These are phyloP conservation scores for Patella vulgata DNA, from an alignment of 1,140 invertebrate genomes.

Conservation along the genomic window DNA sequence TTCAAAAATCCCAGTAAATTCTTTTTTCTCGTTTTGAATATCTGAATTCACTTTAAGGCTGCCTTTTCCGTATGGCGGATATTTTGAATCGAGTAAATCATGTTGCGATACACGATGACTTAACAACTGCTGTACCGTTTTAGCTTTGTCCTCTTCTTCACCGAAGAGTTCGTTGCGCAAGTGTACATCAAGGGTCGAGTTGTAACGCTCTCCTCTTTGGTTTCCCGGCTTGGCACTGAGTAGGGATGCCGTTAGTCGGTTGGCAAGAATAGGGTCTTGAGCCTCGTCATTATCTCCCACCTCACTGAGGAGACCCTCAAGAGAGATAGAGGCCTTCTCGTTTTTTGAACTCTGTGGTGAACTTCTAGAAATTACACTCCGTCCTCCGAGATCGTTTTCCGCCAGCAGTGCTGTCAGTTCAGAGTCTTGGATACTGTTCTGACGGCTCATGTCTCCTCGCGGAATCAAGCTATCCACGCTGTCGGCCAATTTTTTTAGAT, in stretches of 20 bases:
- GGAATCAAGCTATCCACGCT: slow-evolving; percentile 55
- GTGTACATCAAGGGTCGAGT: slow-evolving; percentile 3
- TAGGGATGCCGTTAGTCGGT: slow-evolving; percentile 11
- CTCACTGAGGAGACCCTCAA: slow-evolving; percentile 57
- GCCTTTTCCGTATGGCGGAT: neutral
- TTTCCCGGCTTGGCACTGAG: slow-evolving; percentile 8
- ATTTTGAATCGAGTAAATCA: slow-evolving; percentile 3
- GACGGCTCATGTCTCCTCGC: slow-evolving; percentile 31
- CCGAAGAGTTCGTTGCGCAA: slow-evolving; percentile 10
- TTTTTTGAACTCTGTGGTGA: slow-evolving; percentile 53
- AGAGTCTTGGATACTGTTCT: slow-evolving; percentile 12
- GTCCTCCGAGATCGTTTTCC: slow-evolving; percentile 4
- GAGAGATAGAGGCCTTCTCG: slow-evolving; percentile 61
- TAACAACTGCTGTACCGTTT: neutral
- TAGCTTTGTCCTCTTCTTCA: neutral
- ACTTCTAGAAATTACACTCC: slow-evolving; percentile 19
- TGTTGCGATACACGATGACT: no score
- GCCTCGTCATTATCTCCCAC: slow-evolving; percentile 52
- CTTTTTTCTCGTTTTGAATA: slow-evolving; percentile 3
- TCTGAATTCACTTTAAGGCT: slow-evolving; percentile 8
- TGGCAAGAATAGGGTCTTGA: slow-evolving; percentile 15
- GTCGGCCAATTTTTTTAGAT: slow-evolving; percentile 56
- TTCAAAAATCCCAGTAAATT: slow-evolving; percentile 26
- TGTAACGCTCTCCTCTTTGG: slow-evolving; percentile 9
- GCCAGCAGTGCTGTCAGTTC: slow-evolving; percentile 26